Evolutionary conservation across 30 jellyfish, hydroid and myxozoan species (phyloP), one percentile per base, ranked within the genome.

Genomic region (Pelagia noctiluca): DNA sequence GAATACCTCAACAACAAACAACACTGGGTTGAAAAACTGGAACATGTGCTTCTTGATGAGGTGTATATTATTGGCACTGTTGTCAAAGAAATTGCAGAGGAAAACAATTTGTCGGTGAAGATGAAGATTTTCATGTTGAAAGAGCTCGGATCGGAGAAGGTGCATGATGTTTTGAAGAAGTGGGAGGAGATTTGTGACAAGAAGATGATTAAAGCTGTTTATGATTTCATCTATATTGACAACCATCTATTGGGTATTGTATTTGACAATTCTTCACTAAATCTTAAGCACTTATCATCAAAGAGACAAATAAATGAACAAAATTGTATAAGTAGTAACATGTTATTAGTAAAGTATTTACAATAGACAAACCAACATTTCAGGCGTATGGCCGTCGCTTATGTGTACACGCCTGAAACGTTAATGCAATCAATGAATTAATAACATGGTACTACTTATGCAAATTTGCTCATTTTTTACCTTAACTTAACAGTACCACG

Each of bases 121-220:
- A 62, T 79, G 90, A 79, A 79, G 60, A 24, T 79, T 52, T 63
- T 49, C 29, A 7, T 79, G 47, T 66, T 79, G 38, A 21, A 38
- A 24, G 76, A 23, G 72, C 82, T 79, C 21, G 90, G 90, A 8
- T 64, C 90, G 19, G 25, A 49, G 12, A 63, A 79, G 23, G 12
- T 63, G 19, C 31, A 79, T 7, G 90, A 63, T 12, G 64, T 79
- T 11, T 4, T 1, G 24, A 38, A 63, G 63, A 64, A 63, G 29
- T 79, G 90, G 90, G 35, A n/a, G n/a, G n/a, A n/a, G n/a, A n/a
- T n/a, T n/a, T 63, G 90, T 63, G 29, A 36, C 31, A 61, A 54
- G 34, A 34, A 46, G 0, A n/a, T 79, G 82, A 48, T 79, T 2
- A 60, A 79, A 26, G 64, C 90, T 63, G 76, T 53, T 10, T 53